A percentile compares a stretch with the other conserved stretches of the same genome.
phyloP scores from a whole-genome alignment of 2,113 vertebrate species.

The Phylloscopus whistleri region DNA sequence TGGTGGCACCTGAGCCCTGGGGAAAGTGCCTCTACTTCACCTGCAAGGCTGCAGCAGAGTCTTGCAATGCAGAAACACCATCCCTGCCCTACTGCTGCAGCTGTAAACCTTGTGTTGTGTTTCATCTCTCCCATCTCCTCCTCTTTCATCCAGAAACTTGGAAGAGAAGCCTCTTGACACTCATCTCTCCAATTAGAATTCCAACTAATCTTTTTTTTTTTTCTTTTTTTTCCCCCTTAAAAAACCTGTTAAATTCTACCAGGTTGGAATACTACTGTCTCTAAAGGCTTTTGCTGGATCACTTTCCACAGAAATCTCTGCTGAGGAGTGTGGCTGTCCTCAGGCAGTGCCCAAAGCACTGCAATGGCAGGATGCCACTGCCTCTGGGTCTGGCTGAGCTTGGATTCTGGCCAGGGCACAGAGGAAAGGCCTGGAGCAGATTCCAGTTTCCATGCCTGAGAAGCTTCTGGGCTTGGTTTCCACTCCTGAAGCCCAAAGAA shows the following conservation, averaged over 20 bases:
- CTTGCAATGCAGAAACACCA: slow-evolving; percentile 60
- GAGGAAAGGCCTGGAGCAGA: not conserved
- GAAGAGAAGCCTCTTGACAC: slow-evolving; percentile 31
- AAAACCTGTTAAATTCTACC: not conserved
- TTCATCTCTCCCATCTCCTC: slow-evolving; percentile 37
- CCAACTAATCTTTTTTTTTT: not conserved
- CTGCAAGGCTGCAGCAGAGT: slow-evolving; percentile 9
- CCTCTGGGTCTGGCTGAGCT: not conserved
- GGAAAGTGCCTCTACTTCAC: slow-evolving; percentile 57
- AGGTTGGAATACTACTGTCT: slow-evolving; percentile 64
- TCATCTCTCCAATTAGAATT: slow-evolving; percentile 14
- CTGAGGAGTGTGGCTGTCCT: not conserved
- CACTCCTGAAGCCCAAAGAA: not conserved
- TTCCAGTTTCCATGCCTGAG: not conserved
- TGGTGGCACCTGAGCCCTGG: slow-evolving; percentile 11
- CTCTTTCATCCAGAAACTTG: slow-evolving; percentile 30
- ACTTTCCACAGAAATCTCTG: not conserved
- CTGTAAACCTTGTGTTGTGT: slow-evolving; percentile 45
- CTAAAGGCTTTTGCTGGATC: slow-evolving; percentile 21
- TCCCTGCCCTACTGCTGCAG: slow-evolving; percentile 23
- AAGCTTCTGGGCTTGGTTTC: not conserved
- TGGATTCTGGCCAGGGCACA: not conserved
- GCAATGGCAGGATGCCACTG: not conserved
- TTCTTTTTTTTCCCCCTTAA: accelerated
- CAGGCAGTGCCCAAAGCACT: not conserved